These are phyloP conservation scores for Orgyia antiqua DNA, from an alignment of 2,888 invertebrate genomes.

Conservation along the genomic window DNA sequence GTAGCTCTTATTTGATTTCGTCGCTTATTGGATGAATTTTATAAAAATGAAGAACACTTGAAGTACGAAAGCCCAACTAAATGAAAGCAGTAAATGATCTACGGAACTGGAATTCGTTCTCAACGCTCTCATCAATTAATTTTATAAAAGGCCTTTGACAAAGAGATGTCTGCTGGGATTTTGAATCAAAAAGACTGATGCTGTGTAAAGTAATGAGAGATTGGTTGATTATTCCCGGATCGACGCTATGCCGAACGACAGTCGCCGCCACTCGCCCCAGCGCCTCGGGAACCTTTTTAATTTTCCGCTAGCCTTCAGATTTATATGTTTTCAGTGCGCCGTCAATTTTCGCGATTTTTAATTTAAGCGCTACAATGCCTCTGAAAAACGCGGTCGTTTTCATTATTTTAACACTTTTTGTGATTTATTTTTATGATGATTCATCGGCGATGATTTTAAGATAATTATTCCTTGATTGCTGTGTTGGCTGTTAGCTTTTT, in stretches of 20 bases:
- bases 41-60: too few species aligned
- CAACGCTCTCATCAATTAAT: constrained; percentile 24
- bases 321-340: constrained; percentile 67
- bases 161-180: constrained; percentile 30
- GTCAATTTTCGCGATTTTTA: constrained; percentile 70
- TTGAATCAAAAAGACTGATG: constrained; percentile 33
- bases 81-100: constrained; percentile 11
- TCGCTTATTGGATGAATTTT: too few species aligned
- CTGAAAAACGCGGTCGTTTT: constrained; percentile 48
- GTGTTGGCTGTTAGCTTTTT: constrained; percentile 10
- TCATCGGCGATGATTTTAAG: constrained; percentile 27
- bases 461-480: constrained; percentile 26
- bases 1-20: too few species aligned
- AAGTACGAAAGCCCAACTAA: neutral
- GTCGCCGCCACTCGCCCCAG: constrained; percentile 20
- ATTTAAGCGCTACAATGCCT: constrained; percentile 60
- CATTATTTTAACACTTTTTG: constrained; percentile 41
- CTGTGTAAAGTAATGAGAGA: constrained; percentile 39
- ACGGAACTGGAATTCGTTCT: constrained; percentile 10
- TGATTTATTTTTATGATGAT: constrained; percentile 31
- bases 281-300: constrained; percentile 66
- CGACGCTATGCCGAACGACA: constrained; percentile 37
- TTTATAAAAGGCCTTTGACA: constrained; percentile 26
- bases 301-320: constrained; percentile 72
- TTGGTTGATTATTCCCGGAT: constrained; percentile 44